Evolutionary conservation across 2,888 invertebrate genomes (phyloP), one percentile per base, ranked within the genome.

Genomic region (Metellina segmentata): DNA sequence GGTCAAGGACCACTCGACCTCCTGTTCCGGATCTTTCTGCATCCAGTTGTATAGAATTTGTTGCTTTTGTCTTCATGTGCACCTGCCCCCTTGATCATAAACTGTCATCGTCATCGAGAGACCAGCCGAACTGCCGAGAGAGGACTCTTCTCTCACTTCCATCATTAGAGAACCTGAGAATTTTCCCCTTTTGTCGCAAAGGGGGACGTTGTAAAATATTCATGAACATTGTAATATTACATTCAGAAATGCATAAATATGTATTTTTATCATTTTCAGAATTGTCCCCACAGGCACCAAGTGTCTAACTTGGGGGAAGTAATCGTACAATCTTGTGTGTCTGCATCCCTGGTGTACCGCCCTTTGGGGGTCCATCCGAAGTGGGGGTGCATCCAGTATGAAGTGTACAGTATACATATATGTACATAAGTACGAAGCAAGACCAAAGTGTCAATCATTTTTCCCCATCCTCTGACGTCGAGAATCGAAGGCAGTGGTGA

Each of bases 201-300:
- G 34, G 34, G 71, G 81, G 81, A 87, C 51, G 78, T 77, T 91
- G 87, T 88, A 91, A 87, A 51, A 91, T 91, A 91, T 70, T 87
- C 87, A 83, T 61, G 71, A 85, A 81, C 87, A 91, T 91, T 91
- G 91, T 91, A 91, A 83, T 78, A 91, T 91, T 87, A 83, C 82
- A 91, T 90, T 78, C 75, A 91, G 87, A 83, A 91, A 79, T 91
- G 91, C 82, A 91, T 87, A 82, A 78, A 91, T 87, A 91, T 91
- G 91, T 91, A 91, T 91, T 91, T 91, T 91, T 91, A 91, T 91
- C 82, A 87, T 83, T 91, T 52, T 72, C 86, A 86, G 81, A 86
- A 77, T 85, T 53, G 83, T 85, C 75, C 61, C 61, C 49, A 77
- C 83, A 20, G 72, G 61, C 78, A 52, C 19, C 61, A 13, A 61